A percentile compares a stretch with the other conserved stretches of the same genome.
Evolutionary conservation across 2,888 invertebrate genomes (phyloP).

Genomic region (Lepidocyrtinus sp.): DNA sequence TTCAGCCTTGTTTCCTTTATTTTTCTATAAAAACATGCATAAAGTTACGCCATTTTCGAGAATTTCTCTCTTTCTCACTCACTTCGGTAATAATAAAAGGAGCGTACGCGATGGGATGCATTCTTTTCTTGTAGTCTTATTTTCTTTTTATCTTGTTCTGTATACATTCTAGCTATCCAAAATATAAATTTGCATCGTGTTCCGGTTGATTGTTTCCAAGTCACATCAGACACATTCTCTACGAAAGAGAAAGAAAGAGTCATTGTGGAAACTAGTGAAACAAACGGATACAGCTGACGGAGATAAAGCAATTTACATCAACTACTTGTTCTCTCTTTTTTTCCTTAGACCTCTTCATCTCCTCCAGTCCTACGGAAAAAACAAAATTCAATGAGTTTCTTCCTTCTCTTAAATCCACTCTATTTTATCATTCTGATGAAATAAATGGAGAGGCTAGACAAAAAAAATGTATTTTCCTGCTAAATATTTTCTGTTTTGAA

Average conservation of each 20-base stretch:
- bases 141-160: constrained; percentile 23
- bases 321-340: constrained; percentile 48
- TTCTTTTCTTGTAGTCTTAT: constrained; percentile 26
- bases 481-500: no score
- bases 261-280: neutral
- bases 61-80: neutral
- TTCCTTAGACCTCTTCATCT: neutral
- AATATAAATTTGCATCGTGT: constrained; percentile 61
- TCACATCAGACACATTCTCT: constrained; percentile 49
- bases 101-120: neutral
- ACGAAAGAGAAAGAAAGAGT: neutral
- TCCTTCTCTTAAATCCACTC: no score
- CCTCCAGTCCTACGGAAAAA: no score
- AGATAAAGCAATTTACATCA: constrained; percentile 60
- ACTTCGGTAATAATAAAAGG: neutral
- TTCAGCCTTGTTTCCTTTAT: constrained; percentile 46
- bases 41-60: neutral
- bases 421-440: no score
- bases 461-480: no score
- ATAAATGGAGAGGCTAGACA: no score
- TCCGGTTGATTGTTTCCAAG: constrained; percentile 60
- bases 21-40: constrained; percentile 10
- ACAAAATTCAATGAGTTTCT: no score
- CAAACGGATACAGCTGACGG: constrained; percentile 49
- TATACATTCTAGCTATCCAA: neutral